Conservation (phyloP, 2,797 vertebrate species). For the Lithobates pipiens region DNA sequence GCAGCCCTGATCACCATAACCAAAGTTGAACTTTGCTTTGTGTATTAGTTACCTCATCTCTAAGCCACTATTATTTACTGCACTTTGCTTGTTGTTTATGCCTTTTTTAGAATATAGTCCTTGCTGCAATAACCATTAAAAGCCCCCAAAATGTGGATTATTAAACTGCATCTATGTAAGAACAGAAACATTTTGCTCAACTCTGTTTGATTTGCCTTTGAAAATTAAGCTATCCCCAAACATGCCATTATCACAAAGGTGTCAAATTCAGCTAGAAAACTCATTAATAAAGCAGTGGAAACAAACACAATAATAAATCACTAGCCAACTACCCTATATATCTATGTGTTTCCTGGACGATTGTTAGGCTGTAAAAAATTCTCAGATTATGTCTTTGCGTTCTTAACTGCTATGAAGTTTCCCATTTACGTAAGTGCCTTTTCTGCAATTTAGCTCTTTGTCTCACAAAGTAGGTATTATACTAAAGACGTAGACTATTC, state of each 20-base stretch:
- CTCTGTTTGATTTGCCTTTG: not conserved
- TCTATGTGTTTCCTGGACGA: slow-evolving; percentile 37
- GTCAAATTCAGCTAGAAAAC: not conserved
- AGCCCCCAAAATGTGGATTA: too few species aligned
- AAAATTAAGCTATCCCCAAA: not conserved
- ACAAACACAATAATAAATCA: not conserved
- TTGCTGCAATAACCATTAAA: too few species aligned
- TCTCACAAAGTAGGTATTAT: slow-evolving; percentile 81
- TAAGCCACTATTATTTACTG: too few species aligned
- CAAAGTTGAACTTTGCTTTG: too few species aligned
- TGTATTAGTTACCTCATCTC: too few species aligned
- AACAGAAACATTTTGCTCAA: not conserved
- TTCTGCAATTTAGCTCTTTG: slow-evolving; percentile 77
- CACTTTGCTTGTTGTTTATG: too few species aligned
- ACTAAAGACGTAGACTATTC: slow-evolving; percentile 78
- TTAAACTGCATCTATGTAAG: not conserved
- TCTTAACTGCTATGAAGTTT: slow-evolving; percentile 70
- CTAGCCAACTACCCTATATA: not conserved
- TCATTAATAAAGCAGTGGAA: not conserved
- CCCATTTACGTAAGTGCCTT: slow-evolving; percentile 71
- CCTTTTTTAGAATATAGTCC: too few species aligned
- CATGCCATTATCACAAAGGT: not conserved
- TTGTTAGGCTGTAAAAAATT: slow-evolving; percentile 57
- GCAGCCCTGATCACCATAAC: too few species aligned
- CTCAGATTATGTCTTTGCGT: slow-evolving; percentile 60